Conservation (phyloP, 2,797 vertebrate species). For the Hypotaenidia philippensis region DNA sequence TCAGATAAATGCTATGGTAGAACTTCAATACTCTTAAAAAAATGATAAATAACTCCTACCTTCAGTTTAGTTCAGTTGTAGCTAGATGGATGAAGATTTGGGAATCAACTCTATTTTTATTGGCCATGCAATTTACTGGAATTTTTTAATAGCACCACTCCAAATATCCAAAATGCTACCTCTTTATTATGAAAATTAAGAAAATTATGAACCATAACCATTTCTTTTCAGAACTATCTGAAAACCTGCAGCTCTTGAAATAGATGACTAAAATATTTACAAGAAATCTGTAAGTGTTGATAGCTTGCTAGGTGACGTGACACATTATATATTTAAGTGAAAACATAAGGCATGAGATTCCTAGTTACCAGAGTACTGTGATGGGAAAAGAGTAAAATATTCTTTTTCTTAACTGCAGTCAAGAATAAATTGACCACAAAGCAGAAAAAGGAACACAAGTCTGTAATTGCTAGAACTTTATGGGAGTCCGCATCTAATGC, state of each 20-base stretch:
- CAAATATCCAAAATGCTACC: neutral
- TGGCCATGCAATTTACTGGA: neutral
- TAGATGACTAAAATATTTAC: neutral
- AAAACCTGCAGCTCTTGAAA: neutral
- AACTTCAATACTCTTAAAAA: neutral
- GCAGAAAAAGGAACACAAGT: neutral
- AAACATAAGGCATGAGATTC: neutral
- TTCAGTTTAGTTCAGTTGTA: neutral
- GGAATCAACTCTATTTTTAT: neutral
- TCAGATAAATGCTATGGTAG: neutral
- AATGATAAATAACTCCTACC: neutral
- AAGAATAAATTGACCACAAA: neutral
- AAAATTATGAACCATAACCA: neutral
- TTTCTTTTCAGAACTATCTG: neutral
- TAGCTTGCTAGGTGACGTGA: neutral
- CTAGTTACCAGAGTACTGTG: neutral
- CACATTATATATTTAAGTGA: neutral
- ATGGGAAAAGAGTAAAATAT: neutral
- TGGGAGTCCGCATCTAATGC: neutral
- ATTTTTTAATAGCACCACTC: neutral
- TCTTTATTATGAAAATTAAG: neutral
- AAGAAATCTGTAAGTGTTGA: neutral
- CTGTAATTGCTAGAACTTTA: neutral
- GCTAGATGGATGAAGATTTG: neutral
- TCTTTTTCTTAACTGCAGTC: neutral